These are phyloP conservation scores for Apocrypta bakeri DNA, from an alignment of 1,140 invertebrate species.

Conservation along the genomic window DNA sequence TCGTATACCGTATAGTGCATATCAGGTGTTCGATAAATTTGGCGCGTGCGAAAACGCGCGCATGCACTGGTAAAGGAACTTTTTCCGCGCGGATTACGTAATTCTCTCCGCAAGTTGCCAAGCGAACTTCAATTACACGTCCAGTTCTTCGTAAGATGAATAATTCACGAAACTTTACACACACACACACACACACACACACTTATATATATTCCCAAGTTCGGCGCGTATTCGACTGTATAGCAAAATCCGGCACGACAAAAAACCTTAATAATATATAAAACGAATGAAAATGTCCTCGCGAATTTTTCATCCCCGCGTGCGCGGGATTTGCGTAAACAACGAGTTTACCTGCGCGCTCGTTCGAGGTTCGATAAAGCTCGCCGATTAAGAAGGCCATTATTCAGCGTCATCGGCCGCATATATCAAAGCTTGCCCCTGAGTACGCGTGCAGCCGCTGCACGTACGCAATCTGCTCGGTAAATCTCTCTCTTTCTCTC, in stretches of 20 bases:
- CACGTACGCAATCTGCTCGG: neutral
- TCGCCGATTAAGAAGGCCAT: constrained; percentile 33
- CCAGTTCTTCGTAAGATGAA: neutral
- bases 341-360: neutral
- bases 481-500: neutral
- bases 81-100: no score
- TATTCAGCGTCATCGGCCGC: constrained; percentile 30
- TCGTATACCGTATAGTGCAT: neutral
- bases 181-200: neutral
- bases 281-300: no score
- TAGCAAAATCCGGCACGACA: no score
- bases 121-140: neutral
- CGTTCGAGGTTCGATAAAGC: constrained; percentile 15
- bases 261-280: no score
- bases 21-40: neutral
- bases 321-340: neutral
- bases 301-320: neutral
- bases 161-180: neutral
- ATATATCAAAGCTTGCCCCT: constrained; percentile 28
- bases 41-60: no score
- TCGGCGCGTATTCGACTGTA: no score
- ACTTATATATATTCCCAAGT: no score
- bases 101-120: neutral
- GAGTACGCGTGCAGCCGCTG: neutral
- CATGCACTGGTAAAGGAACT: no score